Evolutionary conservation across 2,113 vertebrate genomes (phyloP), one percentile per base, ranked within the genome.

Genomic region (Gadus chalcogrammus): DNA sequence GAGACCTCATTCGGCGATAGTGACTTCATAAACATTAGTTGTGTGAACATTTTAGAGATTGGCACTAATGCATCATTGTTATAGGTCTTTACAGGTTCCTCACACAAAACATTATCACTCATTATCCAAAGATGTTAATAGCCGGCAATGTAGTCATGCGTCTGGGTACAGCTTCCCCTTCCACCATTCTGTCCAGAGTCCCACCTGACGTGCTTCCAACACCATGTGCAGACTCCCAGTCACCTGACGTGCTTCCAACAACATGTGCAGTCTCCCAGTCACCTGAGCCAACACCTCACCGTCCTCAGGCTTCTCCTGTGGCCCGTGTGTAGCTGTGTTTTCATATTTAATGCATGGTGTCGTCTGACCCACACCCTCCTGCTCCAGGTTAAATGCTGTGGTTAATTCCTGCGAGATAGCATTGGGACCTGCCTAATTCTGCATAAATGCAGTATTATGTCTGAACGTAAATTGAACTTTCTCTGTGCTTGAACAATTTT

Each of bases 331-430:
- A 82, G 81, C 73, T 69, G 74, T 82, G 61, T 70, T 24, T 3
- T 35, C 67, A 73, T 91, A 61, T 87, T 84, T 88, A 77, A 89
- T 88, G 72, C 77, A 90, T 81, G 77, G 76, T 64, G 67, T 78
- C 82, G 74, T 62, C 75, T 38, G 64, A 72, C 48, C 59, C 79
- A 58, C 63, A 55, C 75, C 67, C 61, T 35, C 71, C 42, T 48
- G 11, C 42, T 73, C 15, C 20, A 18, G 74, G 65, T 75, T 72
- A 59, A 28, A 12, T 28, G 20, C 15, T 15, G 61, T 64, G 24
- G 27, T 24, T 24, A 24, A 24, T 24, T 24, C 1, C 24, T 24
- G 24, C 24, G 24, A 24, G 24, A 24, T 24, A 24, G 24, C 24
- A 3, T 24, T 24, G 24, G 24, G 24, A 24, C 24, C 24, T 24